phyloP scores from a whole-genome alignment of 2,113 vertebrate genomes.

The Mustela lutreola region DNA sequence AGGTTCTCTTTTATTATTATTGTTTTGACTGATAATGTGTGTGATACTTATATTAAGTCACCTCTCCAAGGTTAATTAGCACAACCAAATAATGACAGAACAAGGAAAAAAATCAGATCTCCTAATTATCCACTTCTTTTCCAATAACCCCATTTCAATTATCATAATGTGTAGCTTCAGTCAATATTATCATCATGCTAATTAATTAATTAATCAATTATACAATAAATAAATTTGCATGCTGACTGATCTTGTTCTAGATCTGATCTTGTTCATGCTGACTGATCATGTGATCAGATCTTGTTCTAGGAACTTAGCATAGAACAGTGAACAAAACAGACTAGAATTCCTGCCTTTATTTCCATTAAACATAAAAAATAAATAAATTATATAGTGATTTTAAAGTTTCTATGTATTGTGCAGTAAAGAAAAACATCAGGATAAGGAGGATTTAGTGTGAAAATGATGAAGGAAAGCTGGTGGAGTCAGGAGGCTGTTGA shows the following conservation, averaged over 20 bases:
- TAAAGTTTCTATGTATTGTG: background rate
- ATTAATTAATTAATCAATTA: background rate
- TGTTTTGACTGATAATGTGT: background rate
- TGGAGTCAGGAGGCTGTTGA: background rate
- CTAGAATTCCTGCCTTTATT: background rate
- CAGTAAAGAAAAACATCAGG: background rate
- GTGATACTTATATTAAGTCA: background rate
- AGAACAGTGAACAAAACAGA: background rate
- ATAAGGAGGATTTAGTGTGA: fast-evolving
- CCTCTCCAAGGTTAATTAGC: background rate
- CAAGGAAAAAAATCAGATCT: background rate
- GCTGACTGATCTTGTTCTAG: background rate
- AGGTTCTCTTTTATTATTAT: background rate
- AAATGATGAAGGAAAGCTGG: background rate
- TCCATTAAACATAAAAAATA: background rate
- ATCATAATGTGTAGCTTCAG: background rate
- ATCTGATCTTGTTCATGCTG: background rate
- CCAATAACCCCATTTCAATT: background rate
- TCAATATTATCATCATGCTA: background rate
- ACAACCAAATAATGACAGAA: background rate
- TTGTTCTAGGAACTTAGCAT: background rate
- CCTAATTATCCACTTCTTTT: background rate
- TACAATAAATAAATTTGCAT: background rate
- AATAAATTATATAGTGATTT: background rate
- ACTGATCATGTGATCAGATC: background rate